Conservation (phyloP, 2,888 invertebrate genomes). For the Gisinianus flammeolus region DNA sequence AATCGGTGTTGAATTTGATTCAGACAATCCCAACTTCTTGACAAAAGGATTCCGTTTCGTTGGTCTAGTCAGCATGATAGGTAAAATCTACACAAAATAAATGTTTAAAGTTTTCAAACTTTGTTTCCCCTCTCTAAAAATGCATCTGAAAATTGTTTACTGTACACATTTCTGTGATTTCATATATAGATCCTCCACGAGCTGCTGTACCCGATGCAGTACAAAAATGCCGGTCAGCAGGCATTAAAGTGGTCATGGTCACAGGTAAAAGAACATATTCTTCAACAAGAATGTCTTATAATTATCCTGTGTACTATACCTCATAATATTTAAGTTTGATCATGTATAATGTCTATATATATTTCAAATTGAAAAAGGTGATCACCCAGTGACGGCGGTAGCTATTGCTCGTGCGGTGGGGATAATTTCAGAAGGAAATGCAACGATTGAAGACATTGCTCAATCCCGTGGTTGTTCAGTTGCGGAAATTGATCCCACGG, state of each 20-base stretch:
- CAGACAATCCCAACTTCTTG: conserved; percentile 71
- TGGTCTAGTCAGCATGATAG: conserved; percentile 74
- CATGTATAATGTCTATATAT: too few species aligned
- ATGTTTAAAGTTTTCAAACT: too few species aligned
- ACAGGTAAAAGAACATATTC: conserved; percentile 65
- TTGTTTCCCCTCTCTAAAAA: too few species aligned
- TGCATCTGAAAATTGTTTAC: too few species aligned
- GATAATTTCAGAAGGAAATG: conserved; percentile 68
- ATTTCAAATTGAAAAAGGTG: too few species aligned
- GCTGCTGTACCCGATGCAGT: conserved; percentile 73
- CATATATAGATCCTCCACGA: conserved; percentile 73
- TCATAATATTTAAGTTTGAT: neutral
- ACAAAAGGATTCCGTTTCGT: conserved; percentile 67
- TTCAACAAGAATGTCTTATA: too few species aligned
- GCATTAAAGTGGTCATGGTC: conserved; percentile 80
- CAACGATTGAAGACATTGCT: conserved; percentile 65
- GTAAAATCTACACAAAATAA: too few species aligned
- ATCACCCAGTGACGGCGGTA: conserved; percentile 76
- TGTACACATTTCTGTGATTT: too few species aligned
- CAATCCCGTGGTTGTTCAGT: conserved; percentile 61
- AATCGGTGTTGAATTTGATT: conserved; percentile 67
- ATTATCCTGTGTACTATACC: neutral
- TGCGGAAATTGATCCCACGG: conserved; percentile 61
- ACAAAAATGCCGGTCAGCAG: conserved; percentile 73
- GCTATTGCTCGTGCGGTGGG: conserved; percentile 77